Base-by-base conservation (phyloP, 2,797 vertebrate genomes). In the Phoxinus dragarum region DNA sequence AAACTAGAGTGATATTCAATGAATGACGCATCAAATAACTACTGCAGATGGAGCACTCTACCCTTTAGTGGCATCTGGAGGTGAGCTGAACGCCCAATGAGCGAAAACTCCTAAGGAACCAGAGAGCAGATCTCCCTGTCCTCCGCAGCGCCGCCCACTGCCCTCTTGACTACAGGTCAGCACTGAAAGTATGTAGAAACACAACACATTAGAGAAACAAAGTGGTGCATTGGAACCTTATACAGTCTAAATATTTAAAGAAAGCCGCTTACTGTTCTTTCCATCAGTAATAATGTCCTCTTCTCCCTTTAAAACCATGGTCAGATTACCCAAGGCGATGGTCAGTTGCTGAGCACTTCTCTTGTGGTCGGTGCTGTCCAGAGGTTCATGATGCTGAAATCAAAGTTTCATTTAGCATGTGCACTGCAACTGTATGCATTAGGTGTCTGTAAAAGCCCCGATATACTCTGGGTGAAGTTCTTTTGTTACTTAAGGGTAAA, bases 71-170 rank as follows among this genome's bases (percentile, higher is more conserved):
- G 93, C 93, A 89, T 97, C 96, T 52, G 95, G 90, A 73, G 96
- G 94, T 27, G 97, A 95, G 72, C 93, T 91, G 83, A 97, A 95
- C 0, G 98, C 98, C 98, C 98, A 99, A 90, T 99, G 97, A 0
- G 95, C 96, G 82, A 99, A 91, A 87, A 97, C 97, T 36, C 98
- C 98, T 75, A 99, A 91, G 67, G 97, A 96, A 59, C 98, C 98
- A 0, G 98, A 97, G 0, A 99, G 95, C 67, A 99, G 96, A 88
- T 99, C 98, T 0, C 98, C 98, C 90, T 99, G 98, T 61, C 98
- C 98, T 0, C 98, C 98, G 54, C 98, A 99, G 85, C 98, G 93
- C 81, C 98, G 96, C 87, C 95, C 94, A 84, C 98, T 99, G 90
- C 98, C 98, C 91, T 97, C 96, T 0, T 93, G 92, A 73, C 92